Conservation (phyloP, 2,888 invertebrate genomes). For the Acleris sparsana region DNA sequence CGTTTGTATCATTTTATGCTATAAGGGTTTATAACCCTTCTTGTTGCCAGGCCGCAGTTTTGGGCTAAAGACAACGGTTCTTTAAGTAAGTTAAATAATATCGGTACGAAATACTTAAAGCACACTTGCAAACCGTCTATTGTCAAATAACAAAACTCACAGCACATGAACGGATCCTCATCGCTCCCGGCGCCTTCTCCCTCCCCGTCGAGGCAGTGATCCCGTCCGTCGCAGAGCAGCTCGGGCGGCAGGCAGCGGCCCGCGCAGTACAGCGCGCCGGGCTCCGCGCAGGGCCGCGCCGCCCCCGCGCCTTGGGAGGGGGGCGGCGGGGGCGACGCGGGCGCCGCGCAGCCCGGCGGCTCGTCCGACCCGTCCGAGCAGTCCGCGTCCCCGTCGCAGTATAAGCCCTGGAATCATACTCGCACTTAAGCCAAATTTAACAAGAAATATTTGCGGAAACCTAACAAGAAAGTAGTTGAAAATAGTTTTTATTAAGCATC, state of each 20-base stretch:
- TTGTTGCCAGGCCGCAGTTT: no score
- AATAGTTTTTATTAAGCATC: no score
- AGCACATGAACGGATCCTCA: slow-evolving; percentile 82
- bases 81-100: no score
- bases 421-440: no score
- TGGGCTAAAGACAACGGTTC: no score
- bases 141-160: slow-evolving; percentile 51
- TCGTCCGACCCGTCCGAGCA: slow-evolving; percentile 90
- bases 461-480: no score
- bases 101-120: no score
- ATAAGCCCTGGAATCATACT: slow-evolving; percentile 63
- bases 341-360: slow-evolving; percentile 66
- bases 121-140: no score
- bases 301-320: slow-evolving; percentile 58
- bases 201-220: slow-evolving; percentile 87
- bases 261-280: slow-evolving; percentile 84
- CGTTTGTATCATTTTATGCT: no score
- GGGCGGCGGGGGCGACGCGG: slow-evolving; percentile 53
- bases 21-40: no score
- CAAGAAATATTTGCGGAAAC: no score
- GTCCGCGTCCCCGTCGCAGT: slow-evolving; percentile 87
- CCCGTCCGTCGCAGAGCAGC: slow-evolving; percentile 88
- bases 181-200: slow-evolving; percentile 84
- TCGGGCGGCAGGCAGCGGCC: slow-evolving; percentile 86
- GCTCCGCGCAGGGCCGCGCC: slow-evolving; percentile 56